phyloP scores from a whole-genome alignment of 2,888 invertebrate genomes.

The Macrophya annulata region DNA sequence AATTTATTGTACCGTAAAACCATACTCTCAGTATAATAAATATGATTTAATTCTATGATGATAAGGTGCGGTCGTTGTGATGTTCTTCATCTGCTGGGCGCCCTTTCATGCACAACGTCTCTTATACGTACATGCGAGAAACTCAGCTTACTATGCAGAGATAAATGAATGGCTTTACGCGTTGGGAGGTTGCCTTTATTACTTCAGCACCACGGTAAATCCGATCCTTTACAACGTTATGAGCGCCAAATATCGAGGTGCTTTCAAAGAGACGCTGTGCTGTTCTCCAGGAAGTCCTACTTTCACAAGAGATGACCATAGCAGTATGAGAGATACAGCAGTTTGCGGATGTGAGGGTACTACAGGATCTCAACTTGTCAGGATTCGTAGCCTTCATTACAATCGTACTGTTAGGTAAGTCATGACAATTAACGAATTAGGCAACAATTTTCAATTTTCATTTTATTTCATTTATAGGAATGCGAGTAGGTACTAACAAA shows the following conservation, averaged over 20 bases:
- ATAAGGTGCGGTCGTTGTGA: constrained; percentile 94
- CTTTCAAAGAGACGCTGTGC: constrained; percentile 89
- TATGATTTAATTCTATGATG: constrained; percentile 55
- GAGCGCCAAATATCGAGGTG: constrained; percentile 88
- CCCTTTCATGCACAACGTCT: constrained; percentile 96
- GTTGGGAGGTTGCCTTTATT: constrained; percentile 88
- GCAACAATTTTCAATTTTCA: not conserved
- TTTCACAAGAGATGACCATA: constrained; percentile 78
- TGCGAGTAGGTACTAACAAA: not conserved
- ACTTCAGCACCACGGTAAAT: constrained; percentile 87
- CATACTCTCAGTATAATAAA: not conserved
- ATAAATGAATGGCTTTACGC: constrained; percentile 90
- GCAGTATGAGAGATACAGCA: constrained; percentile 83
- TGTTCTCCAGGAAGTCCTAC: constrained; percentile 81
- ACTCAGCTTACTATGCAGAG: constrained; percentile 82
- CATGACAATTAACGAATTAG: not conserved
- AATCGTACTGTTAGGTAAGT: constrained; percentile 66
- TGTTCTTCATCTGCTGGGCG: constrained; percentile 97
- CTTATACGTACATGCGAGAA: constrained; percentile 87
- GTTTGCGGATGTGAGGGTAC: constrained; percentile 81
- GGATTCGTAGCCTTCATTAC: constrained; percentile 76
- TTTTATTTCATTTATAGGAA: not conserved
- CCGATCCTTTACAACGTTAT: constrained; percentile 93
- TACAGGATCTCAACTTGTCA: constrained; percentile 80
- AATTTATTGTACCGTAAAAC: not conserved